Evolutionary conservation across 2,797 vertebrate genomes (phyloP).

Genomic region (Odontamblyopus lacepedii): DNA sequence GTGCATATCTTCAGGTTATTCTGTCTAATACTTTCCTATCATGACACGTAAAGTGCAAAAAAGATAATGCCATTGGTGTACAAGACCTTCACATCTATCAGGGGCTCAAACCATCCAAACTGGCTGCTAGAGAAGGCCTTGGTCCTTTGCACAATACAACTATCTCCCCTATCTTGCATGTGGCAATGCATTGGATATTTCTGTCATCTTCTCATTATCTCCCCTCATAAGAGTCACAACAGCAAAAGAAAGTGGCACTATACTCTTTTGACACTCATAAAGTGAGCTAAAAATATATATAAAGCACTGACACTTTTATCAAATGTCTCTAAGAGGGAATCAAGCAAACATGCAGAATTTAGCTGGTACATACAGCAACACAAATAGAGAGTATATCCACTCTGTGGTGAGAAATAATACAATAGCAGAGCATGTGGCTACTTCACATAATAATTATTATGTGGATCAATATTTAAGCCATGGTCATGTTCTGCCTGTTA

Average conservation of each 20-base stretch:
- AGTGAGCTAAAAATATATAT: conserved; percentile 65
- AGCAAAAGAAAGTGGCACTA: conserved; percentile 67
- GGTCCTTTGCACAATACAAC: conserved; percentile 6
- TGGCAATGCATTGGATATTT: conserved; percentile 25
- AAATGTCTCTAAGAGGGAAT: conserved; percentile 66
- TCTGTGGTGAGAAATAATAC: conserved; percentile 73
- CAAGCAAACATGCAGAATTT: conserved; percentile 82
- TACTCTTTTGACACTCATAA: conserved; percentile 56
- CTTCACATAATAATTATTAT: conserved; percentile 74
- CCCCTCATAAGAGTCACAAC: conserved; percentile 33
- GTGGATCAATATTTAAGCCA: conserved; percentile 69
- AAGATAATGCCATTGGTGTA: conserved; percentile 9
- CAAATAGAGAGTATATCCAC: conserved; percentile 72
- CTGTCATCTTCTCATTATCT: conserved; percentile 34
- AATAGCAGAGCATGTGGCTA: conserved; percentile 74
- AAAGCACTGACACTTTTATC: conserved; percentile 55
- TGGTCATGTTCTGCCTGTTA: conserved; percentile 43
- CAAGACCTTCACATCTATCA: conserved; percentile 46
- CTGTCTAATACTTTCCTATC: conserved; percentile 16
- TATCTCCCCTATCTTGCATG: conserved; percentile 38
- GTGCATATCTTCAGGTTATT: conserved; percentile 23
- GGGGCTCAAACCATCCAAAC: conserved; percentile 6
- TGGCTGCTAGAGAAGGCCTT: conserved; percentile 32
- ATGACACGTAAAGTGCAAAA: conserved; percentile 21
- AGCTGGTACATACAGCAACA: conserved; percentile 74